Evolutionary conservation across 2,113 vertebrate genomes (phyloP), one percentile per base, ranked within the genome.

Genomic region (Alaudala cheleensis): DNA sequence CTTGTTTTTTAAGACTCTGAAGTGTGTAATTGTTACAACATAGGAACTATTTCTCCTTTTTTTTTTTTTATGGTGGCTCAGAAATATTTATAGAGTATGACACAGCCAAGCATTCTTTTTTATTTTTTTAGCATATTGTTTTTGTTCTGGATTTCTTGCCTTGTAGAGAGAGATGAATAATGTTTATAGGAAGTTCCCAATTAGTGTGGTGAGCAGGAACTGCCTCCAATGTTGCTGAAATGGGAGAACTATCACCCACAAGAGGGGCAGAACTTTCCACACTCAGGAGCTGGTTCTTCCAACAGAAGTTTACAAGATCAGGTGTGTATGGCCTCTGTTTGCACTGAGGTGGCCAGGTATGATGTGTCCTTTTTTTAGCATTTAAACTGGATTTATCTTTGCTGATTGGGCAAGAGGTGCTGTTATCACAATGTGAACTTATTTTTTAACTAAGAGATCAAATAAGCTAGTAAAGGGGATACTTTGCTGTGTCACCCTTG

Each of bases 71-170:
- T 85, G 57, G 42, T 74, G 57, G 45, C 83, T 86, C 69, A 39
- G 87, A 62, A 83, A 45, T 96, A 95, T 92, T 96, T 90, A 93
- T 83, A 89, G 80, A 42, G n/a, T 60, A 54, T 92, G 83, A 86
- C 72, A 76, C 86, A 96, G 87, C 74, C 42, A 50, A 81, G 56
- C 51, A 29, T 69, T 81, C 17, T 5, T 71, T 3, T 34, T 67
- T 60, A n/a, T 73, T 85, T 84, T 61, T 77, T 70, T 69, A 70
- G 71, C 58, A 72, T 28, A 58, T 60, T 92, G 87, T 79, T 86
- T 91, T 81, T 77, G 80, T 57, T 67, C 91, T 94, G 92, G 54
- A 86, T 64, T 78, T 81, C 76, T 88, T 92, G 92, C 92, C 65
- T 3, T 78, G 45, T 87, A 79, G 85, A 82, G 51, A 78, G 81